phyloP scores from a whole-genome alignment of 2,888 invertebrate species.

The Hofmannophila pseudospretella region DNA sequence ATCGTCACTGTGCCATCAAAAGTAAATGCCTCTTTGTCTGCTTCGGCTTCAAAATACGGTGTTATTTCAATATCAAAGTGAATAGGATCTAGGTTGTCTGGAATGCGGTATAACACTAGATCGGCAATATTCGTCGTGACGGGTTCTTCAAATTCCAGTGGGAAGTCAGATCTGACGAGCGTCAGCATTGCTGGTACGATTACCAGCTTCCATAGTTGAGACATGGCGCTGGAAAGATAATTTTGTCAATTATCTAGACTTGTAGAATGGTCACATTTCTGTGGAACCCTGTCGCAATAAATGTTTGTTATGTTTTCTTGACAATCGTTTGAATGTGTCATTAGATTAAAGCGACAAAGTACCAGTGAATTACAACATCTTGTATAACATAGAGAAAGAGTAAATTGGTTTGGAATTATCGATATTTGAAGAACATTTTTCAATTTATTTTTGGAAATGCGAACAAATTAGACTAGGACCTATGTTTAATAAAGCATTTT shows the following conservation, averaged over 20 bases:
- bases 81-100: constrained; percentile 67
- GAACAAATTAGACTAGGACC: too few species aligned
- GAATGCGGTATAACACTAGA: constrained; percentile 41
- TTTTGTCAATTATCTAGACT: neutral
- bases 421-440: too few species aligned
- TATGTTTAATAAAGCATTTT: too few species aligned
- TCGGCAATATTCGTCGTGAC: constrained; percentile 22
- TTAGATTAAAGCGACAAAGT: too few species aligned
- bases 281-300: too few species aligned
- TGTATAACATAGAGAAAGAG: too few species aligned
- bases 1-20: constrained; percentile 69
- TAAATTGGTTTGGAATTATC: too few species aligned
- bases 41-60: constrained; percentile 65
- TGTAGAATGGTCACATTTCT: neutral
- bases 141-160: constrained; percentile 34
- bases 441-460: too few species aligned
- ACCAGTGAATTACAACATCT: too few species aligned
- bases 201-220: constrained; percentile 25
- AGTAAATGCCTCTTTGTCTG: constrained; percentile 44
- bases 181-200: constrained; percentile 37
- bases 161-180: constrained; percentile 40
- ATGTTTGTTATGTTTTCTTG: neutral
- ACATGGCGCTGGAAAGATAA: constrained; percentile 32
- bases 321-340: neutral
- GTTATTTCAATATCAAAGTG: constrained; percentile 73